phyloP scores from a whole-genome alignment of 1,140 invertebrate genomes.

The Condylostylus longicornis region DNA sequence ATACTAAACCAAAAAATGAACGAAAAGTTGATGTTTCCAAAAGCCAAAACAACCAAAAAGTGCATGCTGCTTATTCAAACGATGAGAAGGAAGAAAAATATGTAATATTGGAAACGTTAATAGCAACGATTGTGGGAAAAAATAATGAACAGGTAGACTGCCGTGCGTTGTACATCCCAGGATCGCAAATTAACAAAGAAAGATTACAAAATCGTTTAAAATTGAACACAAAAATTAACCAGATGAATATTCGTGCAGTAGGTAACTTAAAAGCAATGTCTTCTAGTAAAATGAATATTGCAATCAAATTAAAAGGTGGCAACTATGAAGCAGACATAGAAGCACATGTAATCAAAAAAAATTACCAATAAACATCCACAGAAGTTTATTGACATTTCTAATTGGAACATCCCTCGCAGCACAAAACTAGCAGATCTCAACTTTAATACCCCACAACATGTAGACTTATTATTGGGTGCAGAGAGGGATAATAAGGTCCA shows the following conservation, averaged over 20 bases:
- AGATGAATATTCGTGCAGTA: slow-evolving; percentile 3
- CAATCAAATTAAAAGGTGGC: background rate
- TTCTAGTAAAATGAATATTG: slow-evolving; percentile 1
- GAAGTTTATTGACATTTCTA: too few relatives aligned
- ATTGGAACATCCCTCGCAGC: slow-evolving; percentile 3
- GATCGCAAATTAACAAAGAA: slow-evolving; percentile 6
- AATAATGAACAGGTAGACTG: background rate
- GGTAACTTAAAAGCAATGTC: background rate
- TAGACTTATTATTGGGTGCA: slow-evolving; percentile 17
- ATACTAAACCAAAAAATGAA: too few relatives aligned
- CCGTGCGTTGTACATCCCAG: too few relatives aligned
- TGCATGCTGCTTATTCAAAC: too few relatives aligned
- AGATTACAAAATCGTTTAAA: slow-evolving; percentile 7
- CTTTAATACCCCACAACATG: too few relatives aligned
- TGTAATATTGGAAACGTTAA: background rate
- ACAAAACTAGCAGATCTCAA: slow-evolving; percentile 16
- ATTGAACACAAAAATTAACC: background rate
- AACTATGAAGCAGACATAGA: slow-evolving; percentile 2
- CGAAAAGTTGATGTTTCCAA: too few relatives aligned
- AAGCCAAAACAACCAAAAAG: background rate
- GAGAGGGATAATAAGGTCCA: slow-evolving; percentile 9
- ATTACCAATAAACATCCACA: too few relatives aligned
- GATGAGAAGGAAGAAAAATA: too few relatives aligned
- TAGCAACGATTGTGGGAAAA: background rate
- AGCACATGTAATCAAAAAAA: background rate